A percentile compares a stretch with the other conserved stretches of the same genome.
Conservation (phyloP, 2,888 invertebrate genomes). For the Gordius sp. region DNA sequence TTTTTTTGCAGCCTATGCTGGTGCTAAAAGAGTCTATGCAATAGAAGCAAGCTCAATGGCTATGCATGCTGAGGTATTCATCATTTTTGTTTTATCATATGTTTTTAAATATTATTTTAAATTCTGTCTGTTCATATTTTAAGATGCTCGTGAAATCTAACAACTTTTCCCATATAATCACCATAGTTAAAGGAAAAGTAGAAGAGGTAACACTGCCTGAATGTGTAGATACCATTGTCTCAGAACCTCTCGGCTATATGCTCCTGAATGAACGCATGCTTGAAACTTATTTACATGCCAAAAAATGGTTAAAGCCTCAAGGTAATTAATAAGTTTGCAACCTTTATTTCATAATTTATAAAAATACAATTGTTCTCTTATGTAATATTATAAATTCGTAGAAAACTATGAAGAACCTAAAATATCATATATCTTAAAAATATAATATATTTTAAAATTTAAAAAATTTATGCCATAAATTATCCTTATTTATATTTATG, state of each 20-base stretch:
- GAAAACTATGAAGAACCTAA: neutral
- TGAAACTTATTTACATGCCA: slow-evolving; percentile 87
- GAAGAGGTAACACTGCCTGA: slow-evolving; percentile 89
- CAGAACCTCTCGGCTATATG: slow-evolving; percentile 99
- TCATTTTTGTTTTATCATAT: neutral
- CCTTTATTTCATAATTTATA: neutral
- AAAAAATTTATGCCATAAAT: neutral
- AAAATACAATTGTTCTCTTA: neutral
- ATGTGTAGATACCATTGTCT: slow-evolving; percentile 78
- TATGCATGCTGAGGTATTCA: slow-evolving; percentile 49
- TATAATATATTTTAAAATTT: neutral
- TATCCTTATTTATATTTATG: slow-evolving; percentile 16
- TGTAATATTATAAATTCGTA: neutral
- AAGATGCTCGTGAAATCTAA: slow-evolving; percentile 61
- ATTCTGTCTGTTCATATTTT: slow-evolving; percentile 20
- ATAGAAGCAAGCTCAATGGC: slow-evolving; percentile 99
- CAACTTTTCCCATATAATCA: slow-evolving; percentile 55
- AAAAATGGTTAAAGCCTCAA: slow-evolving; percentile 70
- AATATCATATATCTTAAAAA: neutral
- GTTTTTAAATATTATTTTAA: neutral
- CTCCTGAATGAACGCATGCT: slow-evolving; percentile 93
- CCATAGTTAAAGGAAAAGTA: slow-evolving; percentile 82
- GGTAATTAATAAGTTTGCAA: slow-evolving; percentile 28
- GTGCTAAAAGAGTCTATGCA: slow-evolving; percentile 79
- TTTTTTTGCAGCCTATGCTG: slow-evolving; percentile 90